Evolutionary conservation across 2,797 vertebrate species (phyloP).

Genomic region (Gymnoscopelus microlampas): DNA sequence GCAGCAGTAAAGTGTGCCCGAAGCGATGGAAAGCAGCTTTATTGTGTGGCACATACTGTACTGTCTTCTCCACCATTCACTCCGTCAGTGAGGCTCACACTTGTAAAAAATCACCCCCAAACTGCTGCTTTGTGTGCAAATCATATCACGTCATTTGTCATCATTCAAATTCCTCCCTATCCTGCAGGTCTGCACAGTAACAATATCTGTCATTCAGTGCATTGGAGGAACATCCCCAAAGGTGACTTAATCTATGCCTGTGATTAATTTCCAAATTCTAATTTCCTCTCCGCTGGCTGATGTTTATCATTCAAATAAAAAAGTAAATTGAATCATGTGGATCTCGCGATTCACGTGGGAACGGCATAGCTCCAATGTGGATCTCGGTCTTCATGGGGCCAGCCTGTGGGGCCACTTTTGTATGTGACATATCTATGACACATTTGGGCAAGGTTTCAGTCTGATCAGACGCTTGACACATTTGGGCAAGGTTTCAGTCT

Average conservation of each 20-base stretch:
- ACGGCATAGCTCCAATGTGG: too few relatives aligned
- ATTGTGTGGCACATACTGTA: slow-evolving; percentile 74
- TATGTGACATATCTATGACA: too few relatives aligned
- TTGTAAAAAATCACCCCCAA: slow-evolving; percentile 54
- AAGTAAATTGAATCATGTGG: slow-evolving; percentile 50
- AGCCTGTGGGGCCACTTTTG: too few relatives aligned
- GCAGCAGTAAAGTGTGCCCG: slow-evolving; percentile 82
- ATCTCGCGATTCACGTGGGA: not conserved
- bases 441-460: too few relatives aligned
- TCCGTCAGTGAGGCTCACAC: slow-evolving; percentile 54
- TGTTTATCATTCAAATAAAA: slow-evolving; percentile 80
- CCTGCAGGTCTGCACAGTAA: slow-evolving; percentile 51
- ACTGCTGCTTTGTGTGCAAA: slow-evolving; percentile 72
- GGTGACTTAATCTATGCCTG: slow-evolving; percentile 75
- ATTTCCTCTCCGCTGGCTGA: slow-evolving; percentile 61
- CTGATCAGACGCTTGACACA: too few relatives aligned
- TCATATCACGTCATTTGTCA: slow-evolving; percentile 69
- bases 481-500: too few relatives aligned
- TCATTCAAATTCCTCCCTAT: slow-evolving; percentile 54
- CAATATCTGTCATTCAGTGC: slow-evolving; percentile 48
- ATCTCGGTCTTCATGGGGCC: too few relatives aligned
- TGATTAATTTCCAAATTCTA: slow-evolving; percentile 81
- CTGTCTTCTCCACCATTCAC: slow-evolving; percentile 60
- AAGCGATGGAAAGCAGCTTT: slow-evolving; percentile 77
- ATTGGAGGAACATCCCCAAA: slow-evolving; percentile 58